Base-by-base conservation (phyloP, 2,888 invertebrate species). In the Erpobdella octoculata region DNA sequence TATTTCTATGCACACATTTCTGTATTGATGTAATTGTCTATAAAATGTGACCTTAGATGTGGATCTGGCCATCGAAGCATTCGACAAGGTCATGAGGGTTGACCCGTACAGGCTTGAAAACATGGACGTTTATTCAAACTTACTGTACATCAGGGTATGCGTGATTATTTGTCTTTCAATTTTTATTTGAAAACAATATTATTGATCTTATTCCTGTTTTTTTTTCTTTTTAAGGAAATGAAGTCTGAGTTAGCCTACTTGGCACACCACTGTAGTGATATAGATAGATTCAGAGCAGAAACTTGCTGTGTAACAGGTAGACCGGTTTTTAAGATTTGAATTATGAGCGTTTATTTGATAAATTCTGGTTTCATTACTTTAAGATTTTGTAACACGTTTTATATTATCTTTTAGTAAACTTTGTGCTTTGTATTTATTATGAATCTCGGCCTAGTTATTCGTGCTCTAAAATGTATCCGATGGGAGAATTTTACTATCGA, bases 261-360 rank as follows among this genome's bases (percentile, higher is more conserved):
- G 75, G 97, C 97, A 0, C 94, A 97, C 80, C 89, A 89, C 79
- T 92, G 93, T 61, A 91, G 91, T 70, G 89, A 91, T 79, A 92
- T 95, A 77, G 95, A 98, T 83, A 96, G 96, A 84, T 98, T 95
- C 81, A 86, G 92, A 77, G 92, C 94, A 31, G 96, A 98, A 85
- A 97, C 97, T 0, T 97, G 97, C 83, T 95, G 72, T 66, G 67
- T 75, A 15, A 71, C 73, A 31, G 73, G 75, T 46, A 2, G 5
- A n/a, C 18, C 18, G 21, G 21, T 46, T 18, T 46, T 46, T 21
- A 46, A 46, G 46, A 46, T n/a, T n/a, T n/a, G n/a, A n/a, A n/a
- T n/a, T n/a, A n/a, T n/a, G n/a, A n/a, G n/a, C n/a, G n/a, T n/a
- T n/a, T n/a, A n/a, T n/a, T n/a, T n/a, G n/a, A n/a, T n/a, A n/a